Percentiles rank a stretch among this genome's conserved stretches.
Evolutionary conservation across 2,797 vertebrate genomes (phyloP).

Genomic region (Falco peregrinus): DNA sequence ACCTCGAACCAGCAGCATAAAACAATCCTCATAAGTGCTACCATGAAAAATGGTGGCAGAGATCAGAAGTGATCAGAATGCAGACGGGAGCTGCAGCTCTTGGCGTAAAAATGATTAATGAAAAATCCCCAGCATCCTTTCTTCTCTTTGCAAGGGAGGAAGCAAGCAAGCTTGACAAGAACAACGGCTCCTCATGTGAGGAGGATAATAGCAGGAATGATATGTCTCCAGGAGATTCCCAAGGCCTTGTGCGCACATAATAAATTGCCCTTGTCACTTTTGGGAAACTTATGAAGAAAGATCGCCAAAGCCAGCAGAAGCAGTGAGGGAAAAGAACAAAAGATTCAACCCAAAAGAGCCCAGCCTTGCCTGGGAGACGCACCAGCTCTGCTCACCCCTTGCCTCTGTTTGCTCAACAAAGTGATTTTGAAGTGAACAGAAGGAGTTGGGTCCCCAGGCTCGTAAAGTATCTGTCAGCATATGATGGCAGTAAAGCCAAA

Average conservation of each 20-base stretch:
- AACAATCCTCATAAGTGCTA: slow-evolving; percentile 9
- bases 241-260: not conserved
- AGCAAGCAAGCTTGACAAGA: slow-evolving; percentile 35
- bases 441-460: not conserved
- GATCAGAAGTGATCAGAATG: slow-evolving; percentile 51
- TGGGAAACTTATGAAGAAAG: slow-evolving; percentile 43
- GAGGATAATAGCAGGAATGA: slow-evolving; percentile 38
- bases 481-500: not conserved
- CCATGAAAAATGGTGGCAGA: slow-evolving; percentile 34
- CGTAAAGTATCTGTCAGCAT: not conserved
- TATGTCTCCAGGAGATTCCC: slow-evolving; percentile 48
- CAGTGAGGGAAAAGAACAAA: not conserved
- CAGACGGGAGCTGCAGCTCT: slow-evolving; percentile 29
- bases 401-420: not conserved
- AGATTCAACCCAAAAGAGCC: not conserved
- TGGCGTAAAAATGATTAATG: slow-evolving; percentile 46
- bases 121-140: not conserved
- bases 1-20: slow-evolving; percentile 5
- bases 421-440: not conserved
- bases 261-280: slow-evolving; percentile 53
- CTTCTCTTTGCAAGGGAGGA: not conserved
- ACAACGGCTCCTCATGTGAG: not conserved
- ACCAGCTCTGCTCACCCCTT: not conserved
- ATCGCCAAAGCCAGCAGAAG: not conserved
- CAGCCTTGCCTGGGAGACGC: not conserved